A percentile compares a stretch with the other conserved stretches of the same genome.
phyloP scores from a whole-genome alignment of 2,888 invertebrate genomes.

The Heliconius aoede region DNA sequence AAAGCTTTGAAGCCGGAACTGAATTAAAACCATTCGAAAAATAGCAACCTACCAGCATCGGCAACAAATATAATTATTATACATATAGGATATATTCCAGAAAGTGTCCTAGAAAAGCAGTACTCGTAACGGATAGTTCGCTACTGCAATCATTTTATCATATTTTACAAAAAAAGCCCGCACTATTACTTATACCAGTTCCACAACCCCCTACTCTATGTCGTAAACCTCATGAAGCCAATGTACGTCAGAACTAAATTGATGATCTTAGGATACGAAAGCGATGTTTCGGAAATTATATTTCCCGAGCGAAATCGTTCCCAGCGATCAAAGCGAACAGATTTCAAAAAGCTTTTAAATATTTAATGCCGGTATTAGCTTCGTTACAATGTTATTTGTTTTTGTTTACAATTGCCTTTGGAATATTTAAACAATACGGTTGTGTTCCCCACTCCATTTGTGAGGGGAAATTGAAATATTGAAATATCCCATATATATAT shows the following conservation, averaged over 20 bases:
- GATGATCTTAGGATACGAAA: constrained; percentile 43
- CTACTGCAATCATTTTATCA: too few species aligned
- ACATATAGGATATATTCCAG: too few species aligned
- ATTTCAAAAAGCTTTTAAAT: constrained; percentile 37
- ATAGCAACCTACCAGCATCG: too few species aligned
- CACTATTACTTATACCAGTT: neutral
- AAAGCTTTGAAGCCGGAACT: too few species aligned
- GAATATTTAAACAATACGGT: constrained; percentile 16
- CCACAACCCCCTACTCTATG: constrained; percentile 3
- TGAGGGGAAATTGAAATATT: constrained; percentile 6
- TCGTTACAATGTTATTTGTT: constrained; percentile 30
- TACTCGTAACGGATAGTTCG: too few species aligned
- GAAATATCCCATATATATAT: too few species aligned
- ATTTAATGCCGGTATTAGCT: constrained; percentile 32
- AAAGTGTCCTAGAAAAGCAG: too few species aligned
- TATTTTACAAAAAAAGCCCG: neutral
- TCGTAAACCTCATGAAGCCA: constrained; percentile 34
- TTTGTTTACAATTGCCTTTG: constrained; percentile 14
- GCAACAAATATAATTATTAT: too few species aligned
- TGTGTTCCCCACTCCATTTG: neutral
- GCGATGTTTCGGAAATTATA: constrained; percentile 44
- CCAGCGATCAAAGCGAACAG: constrained; percentile 35
- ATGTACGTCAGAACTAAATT: constrained; percentile 42
- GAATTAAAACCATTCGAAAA: too few species aligned
- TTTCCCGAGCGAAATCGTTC: constrained; percentile 40